These are phyloP conservation scores for Cuculus canorus DNA, from an alignment of 2,797 vertebrate species.

Conservation along the genomic window DNA sequence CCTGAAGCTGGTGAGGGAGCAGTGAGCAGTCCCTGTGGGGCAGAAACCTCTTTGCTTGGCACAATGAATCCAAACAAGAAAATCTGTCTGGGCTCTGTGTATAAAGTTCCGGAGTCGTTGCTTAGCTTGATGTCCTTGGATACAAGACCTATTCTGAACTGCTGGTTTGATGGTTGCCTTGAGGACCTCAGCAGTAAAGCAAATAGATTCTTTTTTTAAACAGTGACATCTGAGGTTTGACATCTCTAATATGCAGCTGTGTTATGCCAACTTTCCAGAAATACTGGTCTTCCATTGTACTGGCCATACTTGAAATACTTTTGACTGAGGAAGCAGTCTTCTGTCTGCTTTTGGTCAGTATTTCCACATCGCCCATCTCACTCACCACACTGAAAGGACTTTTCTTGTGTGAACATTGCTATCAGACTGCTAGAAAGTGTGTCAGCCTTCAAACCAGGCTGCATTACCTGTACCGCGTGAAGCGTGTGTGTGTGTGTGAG, in stretches of 20 bases:
- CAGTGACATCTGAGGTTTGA: conserved; percentile 45
- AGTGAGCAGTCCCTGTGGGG: background rate
- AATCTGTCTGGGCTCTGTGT: background rate
- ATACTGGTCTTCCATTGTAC: conserved; percentile 40
- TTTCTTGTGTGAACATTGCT: background rate
- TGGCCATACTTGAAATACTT: conserved; percentile 39
- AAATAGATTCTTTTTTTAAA: conserved; percentile 57
- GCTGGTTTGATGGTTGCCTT: conserved; percentile 55
- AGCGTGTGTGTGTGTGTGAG: background rate
- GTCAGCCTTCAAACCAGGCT: background rate
- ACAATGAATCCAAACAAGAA: background rate
- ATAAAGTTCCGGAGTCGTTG: background rate
- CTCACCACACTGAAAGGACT: rapidly evolving
- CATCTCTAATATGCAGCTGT: conserved; percentile 29
- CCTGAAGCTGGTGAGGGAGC: background rate
- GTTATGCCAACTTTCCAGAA: conserved; percentile 65
- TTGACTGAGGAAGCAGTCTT: background rate
- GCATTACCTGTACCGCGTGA: rapidly evolving
- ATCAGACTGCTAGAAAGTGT: background rate
- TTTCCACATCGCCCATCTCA: rapidly evolving
- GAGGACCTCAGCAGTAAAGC: conserved; percentile 28
- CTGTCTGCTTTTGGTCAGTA: background rate
- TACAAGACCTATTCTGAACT: background rate
- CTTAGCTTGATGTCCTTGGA: conserved; percentile 7
- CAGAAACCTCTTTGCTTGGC: background rate